These are phyloP conservation scores for Temnothorax nylanderi DNA, from an alignment of 1,140 invertebrate genomes.

Conservation along the genomic window DNA sequence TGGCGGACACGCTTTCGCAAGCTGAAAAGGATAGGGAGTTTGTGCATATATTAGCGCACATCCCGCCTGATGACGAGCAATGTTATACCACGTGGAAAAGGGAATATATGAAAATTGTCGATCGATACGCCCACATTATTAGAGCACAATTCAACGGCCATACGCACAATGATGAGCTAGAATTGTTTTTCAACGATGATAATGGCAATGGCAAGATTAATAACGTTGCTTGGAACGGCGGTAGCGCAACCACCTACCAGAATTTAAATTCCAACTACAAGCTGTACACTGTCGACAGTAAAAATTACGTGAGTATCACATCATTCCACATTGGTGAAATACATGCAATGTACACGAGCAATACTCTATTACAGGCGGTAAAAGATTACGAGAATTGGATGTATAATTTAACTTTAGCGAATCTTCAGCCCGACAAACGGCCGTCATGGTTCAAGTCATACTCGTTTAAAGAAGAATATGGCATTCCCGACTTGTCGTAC, in stretches of 20 bases:
- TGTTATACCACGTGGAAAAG: conserved; percentile 89
- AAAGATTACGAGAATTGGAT: conserved; percentile 91
- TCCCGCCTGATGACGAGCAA: conserved; percentile 90
- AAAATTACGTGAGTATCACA: conserved; percentile 86
- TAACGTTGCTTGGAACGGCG: conserved; percentile 92
- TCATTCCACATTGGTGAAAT: neutral
- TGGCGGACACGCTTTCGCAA: conserved; percentile 88
- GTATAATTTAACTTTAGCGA: conserved; percentile 92
- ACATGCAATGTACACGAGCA: neutral
- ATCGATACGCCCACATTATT: conserved; percentile 89
- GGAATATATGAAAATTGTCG: conserved; percentile 87
- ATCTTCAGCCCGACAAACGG: conserved; percentile 85
- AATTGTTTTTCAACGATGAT: conserved; percentile 88
- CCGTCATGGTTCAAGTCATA: conserved; percentile 90
- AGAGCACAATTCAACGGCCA: conserved; percentile 93
- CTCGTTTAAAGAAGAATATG: conserved; percentile 89
- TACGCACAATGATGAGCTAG: conserved; percentile 91
- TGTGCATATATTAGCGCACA: conserved; percentile 94
- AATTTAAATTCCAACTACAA: conserved; percentile 93
- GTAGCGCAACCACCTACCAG: conserved; percentile 89
- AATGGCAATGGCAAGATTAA: conserved; percentile 84
- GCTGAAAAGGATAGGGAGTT: conserved; percentile 90
- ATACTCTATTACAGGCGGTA: conserved; percentile 85
- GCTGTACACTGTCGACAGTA: conserved; percentile 89
- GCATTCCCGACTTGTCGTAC: conserved; percentile 82